Conservation (phyloP, 1,140 invertebrate species). For the Drosophila athabasca region DNA sequence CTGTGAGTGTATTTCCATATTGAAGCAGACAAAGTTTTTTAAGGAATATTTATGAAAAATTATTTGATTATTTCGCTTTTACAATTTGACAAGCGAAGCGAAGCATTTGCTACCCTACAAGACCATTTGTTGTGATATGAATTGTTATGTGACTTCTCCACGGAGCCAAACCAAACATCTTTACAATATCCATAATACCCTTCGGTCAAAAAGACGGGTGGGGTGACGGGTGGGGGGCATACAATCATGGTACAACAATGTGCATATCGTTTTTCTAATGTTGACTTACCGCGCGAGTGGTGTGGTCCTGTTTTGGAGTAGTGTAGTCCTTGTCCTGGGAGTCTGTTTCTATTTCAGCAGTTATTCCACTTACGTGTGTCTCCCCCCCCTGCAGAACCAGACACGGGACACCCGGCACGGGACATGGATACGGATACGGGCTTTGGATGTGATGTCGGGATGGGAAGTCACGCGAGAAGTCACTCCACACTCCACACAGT, state of each 20-base stretch:
- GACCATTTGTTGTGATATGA: too few relatives aligned
- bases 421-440: slow-evolving; percentile 5
- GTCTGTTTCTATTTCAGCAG: slow-evolving; percentile 40
- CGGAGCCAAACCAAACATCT: neutral
- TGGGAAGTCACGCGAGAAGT: slow-evolving; percentile 66
- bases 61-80: too few relatives aligned
- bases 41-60: slow-evolving; percentile 29
- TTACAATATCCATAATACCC: too few relatives aligned
- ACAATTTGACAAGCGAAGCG: too few relatives aligned
- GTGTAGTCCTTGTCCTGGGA: slow-evolving; percentile 39
- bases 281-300: slow-evolving; percentile 27
- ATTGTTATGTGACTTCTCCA: too few relatives aligned
- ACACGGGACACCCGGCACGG: neutral
- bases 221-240: too few relatives aligned
- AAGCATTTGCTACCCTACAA: too few relatives aligned
- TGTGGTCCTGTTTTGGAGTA: slow-evolving; percentile 11
- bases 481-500: neutral
- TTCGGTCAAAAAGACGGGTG: too few relatives aligned
- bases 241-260: neutral
- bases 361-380: slow-evolving; percentile 39
- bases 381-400: slow-evolving; percentile 3
- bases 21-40: slow-evolving; percentile 18
- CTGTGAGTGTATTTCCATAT: slow-evolving; percentile 16
- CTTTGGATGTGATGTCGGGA: slow-evolving; percentile 1
- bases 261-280: neutral